A percentile compares a stretch with the other conserved stretches of the same genome.
Evolutionary conservation across 1,140 invertebrate genomes (phyloP).

Genomic region (Ptiloglossa arizonensis): DNA sequence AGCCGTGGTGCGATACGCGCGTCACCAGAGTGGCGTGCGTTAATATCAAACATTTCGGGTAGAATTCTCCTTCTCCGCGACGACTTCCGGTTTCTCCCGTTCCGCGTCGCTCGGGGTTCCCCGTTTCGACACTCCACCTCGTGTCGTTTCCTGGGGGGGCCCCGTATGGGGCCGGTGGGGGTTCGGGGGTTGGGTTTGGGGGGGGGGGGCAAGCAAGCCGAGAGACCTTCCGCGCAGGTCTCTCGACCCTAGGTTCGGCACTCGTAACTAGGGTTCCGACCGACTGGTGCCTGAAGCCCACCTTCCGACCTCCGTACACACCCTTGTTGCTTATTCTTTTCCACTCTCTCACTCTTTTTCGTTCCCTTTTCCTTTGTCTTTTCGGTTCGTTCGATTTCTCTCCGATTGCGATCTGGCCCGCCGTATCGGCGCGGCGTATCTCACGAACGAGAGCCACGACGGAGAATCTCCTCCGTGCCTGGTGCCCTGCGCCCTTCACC

Average conservation of each 20-base stretch:
- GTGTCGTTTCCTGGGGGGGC: conserved; percentile 25
- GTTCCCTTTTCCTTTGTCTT: too few relatives aligned
- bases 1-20: too few relatives aligned
- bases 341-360: too few relatives aligned
- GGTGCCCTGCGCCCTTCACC: conserved; percentile 55
- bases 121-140: conserved; percentile 23
- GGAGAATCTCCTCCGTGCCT: conserved; percentile 28
- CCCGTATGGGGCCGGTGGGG: not conserved
- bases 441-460: conserved; percentile 16
- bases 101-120: not conserved
- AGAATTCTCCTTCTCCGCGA: too few relatives aligned
- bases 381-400: conserved; percentile 36
- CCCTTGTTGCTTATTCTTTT: conserved; percentile 49
- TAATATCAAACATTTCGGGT: not conserved
- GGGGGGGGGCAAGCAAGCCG: conserved; percentile 62
- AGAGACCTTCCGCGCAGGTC: conserved; percentile 64
- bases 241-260: conserved; percentile 82
- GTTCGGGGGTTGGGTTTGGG: not conserved
- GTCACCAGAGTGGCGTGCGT: too few relatives aligned
- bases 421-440: conserved; percentile 40
- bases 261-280: conserved; percentile 83
- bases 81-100: not conserved
- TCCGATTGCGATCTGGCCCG: conserved; percentile 32
- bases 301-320: conserved; percentile 78
- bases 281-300: conserved; percentile 79